Base-by-base conservation (phyloP, 2,113 vertebrate species). In the Sebastes fasciatus region DNA sequence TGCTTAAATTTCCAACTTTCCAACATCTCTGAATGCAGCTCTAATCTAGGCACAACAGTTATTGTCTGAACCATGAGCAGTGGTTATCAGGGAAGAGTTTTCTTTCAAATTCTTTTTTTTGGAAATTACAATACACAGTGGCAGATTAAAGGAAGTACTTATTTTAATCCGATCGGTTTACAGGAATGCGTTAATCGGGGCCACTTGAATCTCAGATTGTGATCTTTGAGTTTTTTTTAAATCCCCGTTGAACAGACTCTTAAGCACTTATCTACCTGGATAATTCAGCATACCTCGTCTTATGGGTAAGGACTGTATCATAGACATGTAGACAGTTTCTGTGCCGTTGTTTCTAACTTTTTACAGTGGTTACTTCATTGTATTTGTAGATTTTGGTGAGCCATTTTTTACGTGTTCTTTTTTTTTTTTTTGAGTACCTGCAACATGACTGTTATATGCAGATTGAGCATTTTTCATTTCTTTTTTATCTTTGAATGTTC, bases 181-280 rank as follows among this genome's bases (percentile, higher is more conserved):
- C 77, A 89, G 42, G 34, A 57, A 21, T 19, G 16, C 2, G 12
- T 62, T 42, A 14, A 58, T 73, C 0, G 55, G 77, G 60, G 70
- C 79, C 73, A 82, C 69, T 83, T 79, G n/a, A 74, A 62, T 88
- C 72, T 85, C 72, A 79, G 74, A 74, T 79, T 80, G 54, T 95
- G 95, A 96, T 95, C 95, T 96, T 95, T 93, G 93, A 94, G 91
- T 88, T 75, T 65, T 54, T 93, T 89, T 92, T 88, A 91, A 94
- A 95, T 95, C 93, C 96, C 94, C 93, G 94, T 95, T 96, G 86
- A 94, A 96, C 94, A 95, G 95, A 96, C 95, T 96, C 95, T 34
- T 94, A 88, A 95, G 97, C 96, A 97, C 96, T 95, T 96, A 98
- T 98, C 97, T 98, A 98, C 97, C 97, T 98, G 96, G 97, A 97